These are phyloP conservation scores for Antheraea mylitta DNA, from an alignment of 1,140 invertebrate species.

Conservation along the genomic window DNA sequence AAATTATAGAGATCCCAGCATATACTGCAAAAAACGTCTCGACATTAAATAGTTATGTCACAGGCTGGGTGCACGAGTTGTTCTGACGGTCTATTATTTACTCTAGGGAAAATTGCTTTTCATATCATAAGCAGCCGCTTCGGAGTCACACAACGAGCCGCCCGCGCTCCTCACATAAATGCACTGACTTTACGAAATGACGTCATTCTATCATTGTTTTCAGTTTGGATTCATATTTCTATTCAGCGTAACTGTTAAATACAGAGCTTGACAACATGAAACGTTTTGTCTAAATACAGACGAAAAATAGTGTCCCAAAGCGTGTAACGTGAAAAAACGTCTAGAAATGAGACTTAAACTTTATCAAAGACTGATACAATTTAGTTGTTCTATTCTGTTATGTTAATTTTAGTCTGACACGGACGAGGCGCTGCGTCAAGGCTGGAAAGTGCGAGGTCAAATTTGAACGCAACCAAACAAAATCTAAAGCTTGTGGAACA, in stretches of 20 bases:
- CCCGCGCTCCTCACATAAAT: conserved; percentile 57
- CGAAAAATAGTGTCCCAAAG: neutral
- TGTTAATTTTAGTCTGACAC: conserved; percentile 26
- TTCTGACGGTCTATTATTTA: conserved; percentile 63
- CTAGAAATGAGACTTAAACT: neutral
- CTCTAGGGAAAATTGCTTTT: conserved; percentile 66
- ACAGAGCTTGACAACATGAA: neutral
- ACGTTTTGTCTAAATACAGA: conserved; percentile 1
- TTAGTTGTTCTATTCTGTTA: conserved; percentile 15
- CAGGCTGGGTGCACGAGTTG: conserved; percentile 30
- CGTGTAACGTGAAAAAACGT: too few relatives aligned
- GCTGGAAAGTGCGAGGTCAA: conserved; percentile 34
- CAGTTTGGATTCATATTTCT: conserved; percentile 46
- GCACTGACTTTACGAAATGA: conserved; percentile 58
- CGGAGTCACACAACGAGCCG: conserved; percentile 59
- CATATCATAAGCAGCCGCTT: conserved; percentile 64
- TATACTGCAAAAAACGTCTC: neutral
- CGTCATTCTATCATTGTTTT: conserved; percentile 63
- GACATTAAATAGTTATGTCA: conserved; percentile 33
- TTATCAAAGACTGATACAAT: neutral
- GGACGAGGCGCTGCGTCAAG: conserved; percentile 19
- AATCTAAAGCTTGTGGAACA: conserved; percentile 26
- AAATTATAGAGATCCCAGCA: neutral
- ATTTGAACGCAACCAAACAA: conserved; percentile 33
- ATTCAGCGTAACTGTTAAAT: neutral